Conservation (phyloP, 1,140 invertebrate genomes). For the Platyura marginata region DNA sequence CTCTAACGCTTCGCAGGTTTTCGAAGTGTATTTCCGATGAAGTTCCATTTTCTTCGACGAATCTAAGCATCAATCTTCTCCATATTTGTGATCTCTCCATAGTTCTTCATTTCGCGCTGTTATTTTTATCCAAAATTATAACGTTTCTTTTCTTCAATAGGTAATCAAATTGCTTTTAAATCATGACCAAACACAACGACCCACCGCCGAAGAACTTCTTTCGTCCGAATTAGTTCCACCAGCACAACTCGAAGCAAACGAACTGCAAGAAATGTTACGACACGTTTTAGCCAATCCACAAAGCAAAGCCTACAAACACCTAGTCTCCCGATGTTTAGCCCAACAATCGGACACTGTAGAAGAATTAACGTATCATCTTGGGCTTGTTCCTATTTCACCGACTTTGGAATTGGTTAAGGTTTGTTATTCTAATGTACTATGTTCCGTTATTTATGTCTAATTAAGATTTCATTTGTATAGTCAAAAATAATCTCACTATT, state of each 20-base stretch:
- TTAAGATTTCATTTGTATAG: conserved; percentile 13
- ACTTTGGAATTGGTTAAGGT: conserved; percentile 21
- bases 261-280: conserved; percentile 58
- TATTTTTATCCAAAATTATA: not conserved
- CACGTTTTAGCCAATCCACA: conserved; percentile 61
- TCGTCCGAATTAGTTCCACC: conserved; percentile 61
- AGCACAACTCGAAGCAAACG: conserved; percentile 49
- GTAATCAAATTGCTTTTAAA: conserved; percentile 51
- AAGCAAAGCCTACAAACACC: conserved; percentile 61
- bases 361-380: conserved; percentile 59
- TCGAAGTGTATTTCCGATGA: too few species aligned
- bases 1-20: too few species aligned
- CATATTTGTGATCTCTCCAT: too few species aligned
- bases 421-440: not conserved
- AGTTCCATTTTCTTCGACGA: too few species aligned
- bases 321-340: conserved; percentile 48
- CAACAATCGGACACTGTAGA: conserved; percentile 43
- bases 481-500: conserved; percentile 43
- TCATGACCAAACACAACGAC: conserved; percentile 65
- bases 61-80: too few species aligned
- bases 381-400: conserved; percentile 25
- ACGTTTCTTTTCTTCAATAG: conserved; percentile 10
- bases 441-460: not conserved
- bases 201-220: conserved; percentile 66
- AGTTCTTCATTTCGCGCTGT: too few species aligned